Percentiles rank a stretch among this genome's conserved stretches.
phyloP scores from a whole-genome alignment of 2,113 vertebrate species.

The Eretmochelys imbricata region DNA sequence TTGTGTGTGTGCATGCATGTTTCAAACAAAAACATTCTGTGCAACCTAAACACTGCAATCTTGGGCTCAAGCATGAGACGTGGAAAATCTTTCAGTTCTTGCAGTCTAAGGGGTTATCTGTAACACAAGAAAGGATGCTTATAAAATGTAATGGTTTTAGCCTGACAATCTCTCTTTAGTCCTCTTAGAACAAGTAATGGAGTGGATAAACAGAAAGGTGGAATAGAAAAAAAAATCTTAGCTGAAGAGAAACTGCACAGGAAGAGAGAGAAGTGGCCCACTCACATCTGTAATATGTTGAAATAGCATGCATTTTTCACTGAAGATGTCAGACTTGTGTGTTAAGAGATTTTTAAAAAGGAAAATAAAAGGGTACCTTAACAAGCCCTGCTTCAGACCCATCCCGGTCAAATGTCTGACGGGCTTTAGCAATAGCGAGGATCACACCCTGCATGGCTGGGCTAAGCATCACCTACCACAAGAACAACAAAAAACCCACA shows the following conservation, averaged over 20 bases:
- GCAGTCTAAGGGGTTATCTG: background rate
- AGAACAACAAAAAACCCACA: conserved; percentile 63
- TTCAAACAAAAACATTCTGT: background rate
- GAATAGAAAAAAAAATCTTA: background rate
- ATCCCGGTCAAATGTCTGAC: conserved; percentile 92
- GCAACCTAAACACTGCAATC: background rate
- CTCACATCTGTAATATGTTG: background rate
- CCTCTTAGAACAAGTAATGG: background rate
- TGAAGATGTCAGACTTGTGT: background rate
- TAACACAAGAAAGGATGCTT: rapidly evolving
- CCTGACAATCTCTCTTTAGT: background rate
- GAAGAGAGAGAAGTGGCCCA: rapidly evolving
- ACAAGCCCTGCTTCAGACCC: conserved; percentile 97
- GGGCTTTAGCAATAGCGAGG: conserved; percentile 95
- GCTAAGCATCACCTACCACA: conserved; percentile 93
- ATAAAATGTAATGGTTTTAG: background rate
- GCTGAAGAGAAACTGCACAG: background rate
- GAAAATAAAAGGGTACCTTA: conserved; percentile 83
- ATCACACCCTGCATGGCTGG: conserved; percentile 99
- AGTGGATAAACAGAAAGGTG: background rate
- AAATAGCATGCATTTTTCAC: background rate
- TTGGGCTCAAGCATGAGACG: background rate
- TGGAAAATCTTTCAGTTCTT: background rate
- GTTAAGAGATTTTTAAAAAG: background rate
- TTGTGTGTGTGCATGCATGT: background rate